Conservation (phyloP, 2,113 vertebrate genomes). For the Ranitomeya variabilis region DNA sequence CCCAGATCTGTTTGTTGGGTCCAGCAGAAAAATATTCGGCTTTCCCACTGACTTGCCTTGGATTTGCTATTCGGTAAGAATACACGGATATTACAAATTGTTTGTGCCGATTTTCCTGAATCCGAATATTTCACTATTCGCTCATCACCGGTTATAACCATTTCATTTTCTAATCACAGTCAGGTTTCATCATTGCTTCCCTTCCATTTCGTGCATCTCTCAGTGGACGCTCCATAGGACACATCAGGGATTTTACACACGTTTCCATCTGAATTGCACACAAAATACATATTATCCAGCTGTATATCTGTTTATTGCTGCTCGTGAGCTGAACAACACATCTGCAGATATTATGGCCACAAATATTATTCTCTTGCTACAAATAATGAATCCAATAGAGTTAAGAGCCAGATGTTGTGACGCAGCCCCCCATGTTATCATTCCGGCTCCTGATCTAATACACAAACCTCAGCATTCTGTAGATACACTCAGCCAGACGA, state of each 20-base stretch:
- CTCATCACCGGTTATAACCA: no score
- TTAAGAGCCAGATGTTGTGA: not conserved
- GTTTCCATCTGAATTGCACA: not conserved
- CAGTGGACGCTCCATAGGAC: not conserved
- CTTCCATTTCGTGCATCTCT: no score
- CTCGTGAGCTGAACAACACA: not conserved
- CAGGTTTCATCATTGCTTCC: no score
- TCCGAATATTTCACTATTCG: no score
- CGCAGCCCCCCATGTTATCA: not conserved
- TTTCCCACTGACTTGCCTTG: no score
- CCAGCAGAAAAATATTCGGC: no score
- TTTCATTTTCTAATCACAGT: no score
- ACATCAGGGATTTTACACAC: not conserved
- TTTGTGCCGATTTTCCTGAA: no score
- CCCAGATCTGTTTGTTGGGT: no score
- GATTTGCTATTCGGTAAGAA: no score
- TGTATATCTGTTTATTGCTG: not conserved
- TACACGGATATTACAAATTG: no score
- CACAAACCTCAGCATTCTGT: not conserved
- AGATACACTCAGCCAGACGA: not conserved
- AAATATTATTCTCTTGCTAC: not conserved
- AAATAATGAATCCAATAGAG: not conserved
- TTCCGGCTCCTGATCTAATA: not conserved
- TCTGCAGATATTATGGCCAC: not conserved
- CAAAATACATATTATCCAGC: not conserved